Base-by-base conservation (phyloP, 2,888 invertebrate genomes). In the Cremastobaeus sp. region DNA sequence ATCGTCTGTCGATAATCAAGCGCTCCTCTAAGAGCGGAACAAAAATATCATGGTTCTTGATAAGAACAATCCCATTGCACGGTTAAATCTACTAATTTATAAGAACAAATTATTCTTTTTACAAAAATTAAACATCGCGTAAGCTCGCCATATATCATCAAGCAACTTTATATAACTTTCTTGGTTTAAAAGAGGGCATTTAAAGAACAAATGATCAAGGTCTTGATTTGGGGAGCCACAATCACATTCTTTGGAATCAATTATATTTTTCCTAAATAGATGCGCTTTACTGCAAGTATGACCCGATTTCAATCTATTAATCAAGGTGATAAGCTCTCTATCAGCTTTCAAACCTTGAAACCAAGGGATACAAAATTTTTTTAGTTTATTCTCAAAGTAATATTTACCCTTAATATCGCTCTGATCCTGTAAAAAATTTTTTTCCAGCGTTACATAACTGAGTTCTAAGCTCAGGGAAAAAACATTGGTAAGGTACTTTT, bases 261-360 rank as follows among this genome's bases (percentile, higher is more conserved):
- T 18, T 20, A 41, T 41, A 41, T 47, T 47, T 21, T 47, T 47
- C 1, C 30, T 17, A 3, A 8, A 15, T 4, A 47, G 11, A 15
- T 47, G 28, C 2, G 11, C 47, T 1, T 30, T 47, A 9, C 30
- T 6, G 15, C 15, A 17, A 2, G 30, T 30, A 30, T 47, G 47
- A 5, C 47, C 47, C 11, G 47, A 9, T 30, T 17, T 47, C 8
- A 47, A 8, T 15, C 47, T 47, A 30, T 47, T 47, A 3, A 47
- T 47, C 14, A 30, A 30, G 11, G 30, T 47, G 18, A 59, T 59
- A 17, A 47, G 11, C n/a, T 47, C 18, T 28, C 59, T 35, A 9
- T 21, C n/a, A 21, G 9, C 4, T 1, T 32, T 20, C 3, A 57
- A 1, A 2, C 34, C 43, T 1, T 9, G 0, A n/a, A 57, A 57